phyloP scores from a whole-genome alignment of 2,113 vertebrate species.

The Pelecanoides urinatrix region DNA sequence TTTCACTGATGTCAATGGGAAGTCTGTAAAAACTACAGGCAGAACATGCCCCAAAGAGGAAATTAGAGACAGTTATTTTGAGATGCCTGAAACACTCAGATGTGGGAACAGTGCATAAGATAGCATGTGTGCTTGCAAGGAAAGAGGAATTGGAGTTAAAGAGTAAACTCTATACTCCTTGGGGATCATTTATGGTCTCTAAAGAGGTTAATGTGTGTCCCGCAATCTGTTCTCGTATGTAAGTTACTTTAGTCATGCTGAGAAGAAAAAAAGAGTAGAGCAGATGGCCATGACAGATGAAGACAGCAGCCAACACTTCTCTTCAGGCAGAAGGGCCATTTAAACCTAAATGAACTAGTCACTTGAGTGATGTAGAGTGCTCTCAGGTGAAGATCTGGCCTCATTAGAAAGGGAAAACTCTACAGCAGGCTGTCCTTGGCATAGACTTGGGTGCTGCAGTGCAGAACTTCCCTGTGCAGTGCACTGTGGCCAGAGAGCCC shows the following conservation, averaged over 20 bases:
- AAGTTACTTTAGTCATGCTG: constrained; percentile 48
- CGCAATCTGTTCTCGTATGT: constrained; percentile 35
- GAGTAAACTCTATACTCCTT: neutral
- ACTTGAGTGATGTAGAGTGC: constrained; percentile 10
- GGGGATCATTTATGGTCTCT: constrained; percentile 41
- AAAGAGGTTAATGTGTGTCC: constrained; percentile 51
- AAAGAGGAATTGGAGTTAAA: neutral
- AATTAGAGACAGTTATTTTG: neutral
- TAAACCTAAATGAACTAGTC: constrained; percentile 51
- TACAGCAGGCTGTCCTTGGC: neutral
- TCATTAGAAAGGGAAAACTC: neutral
- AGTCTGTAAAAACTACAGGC: neutral
- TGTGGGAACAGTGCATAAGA: neutral
- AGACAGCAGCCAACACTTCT: constrained; percentile 42
- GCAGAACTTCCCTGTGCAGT: neutral
- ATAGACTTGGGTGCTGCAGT: neutral
- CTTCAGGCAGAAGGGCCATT: constrained; percentile 51
- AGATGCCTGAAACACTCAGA: neutral
- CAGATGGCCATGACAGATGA: constrained; percentile 69
- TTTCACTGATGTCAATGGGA: neutral
- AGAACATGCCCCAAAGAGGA: neutral
- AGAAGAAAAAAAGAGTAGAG: constrained; percentile 34
- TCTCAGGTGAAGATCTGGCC: constrained; percentile 36
- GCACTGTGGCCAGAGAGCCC: neutral
- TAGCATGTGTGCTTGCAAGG: neutral